phyloP scores from a whole-genome alignment of 35 echinoderm and acorn worm genomes.

The Nesometra sesokonis region DNA sequence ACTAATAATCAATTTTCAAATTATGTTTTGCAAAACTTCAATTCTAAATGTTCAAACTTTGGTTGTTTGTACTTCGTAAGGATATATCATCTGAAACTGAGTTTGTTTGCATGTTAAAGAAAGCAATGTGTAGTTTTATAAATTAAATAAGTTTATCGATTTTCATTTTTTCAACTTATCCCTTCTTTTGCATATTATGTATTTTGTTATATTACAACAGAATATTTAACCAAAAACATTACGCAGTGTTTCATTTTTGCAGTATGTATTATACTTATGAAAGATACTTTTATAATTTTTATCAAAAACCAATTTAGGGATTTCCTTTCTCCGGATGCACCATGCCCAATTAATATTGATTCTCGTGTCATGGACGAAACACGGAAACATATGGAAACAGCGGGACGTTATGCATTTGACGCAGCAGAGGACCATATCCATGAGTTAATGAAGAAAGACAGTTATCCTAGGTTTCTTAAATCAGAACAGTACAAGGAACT shows the following conservation, averaged over 20 bases:
- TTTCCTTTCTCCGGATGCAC: constrained; percentile 80
- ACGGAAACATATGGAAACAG: constrained; percentile 81
- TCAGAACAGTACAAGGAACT: constrained; percentile 98
- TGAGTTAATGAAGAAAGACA: constrained; percentile 91
- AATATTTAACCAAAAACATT: background rate
- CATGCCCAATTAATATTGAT: constrained; percentile 97
- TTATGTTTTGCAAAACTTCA: no score
- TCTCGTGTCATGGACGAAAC: constrained; percentile 76
- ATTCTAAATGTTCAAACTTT: no score
- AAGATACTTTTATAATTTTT: constrained; percentile 1
- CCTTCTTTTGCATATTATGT: background rate
- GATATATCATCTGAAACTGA: no score
- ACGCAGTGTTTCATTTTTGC: background rate
- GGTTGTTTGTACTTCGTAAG: no score
- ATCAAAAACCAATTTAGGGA: constrained; percentile 58
- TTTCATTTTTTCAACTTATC: no score
- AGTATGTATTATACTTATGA: background rate
- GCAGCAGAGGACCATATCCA: constrained; percentile 96
- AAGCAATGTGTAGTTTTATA: no score
- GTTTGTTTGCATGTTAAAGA: no score
- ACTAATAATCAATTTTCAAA: no score
- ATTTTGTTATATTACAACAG: background rate
- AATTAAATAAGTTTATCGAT: no score
- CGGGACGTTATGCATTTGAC: constrained; percentile 87
- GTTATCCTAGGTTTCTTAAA: constrained; percentile 86